These are phyloP conservation scores for Eptatretus burgeri DNA, from an alignment of 2,113 vertebrate species.

Conservation along the genomic window DNA sequence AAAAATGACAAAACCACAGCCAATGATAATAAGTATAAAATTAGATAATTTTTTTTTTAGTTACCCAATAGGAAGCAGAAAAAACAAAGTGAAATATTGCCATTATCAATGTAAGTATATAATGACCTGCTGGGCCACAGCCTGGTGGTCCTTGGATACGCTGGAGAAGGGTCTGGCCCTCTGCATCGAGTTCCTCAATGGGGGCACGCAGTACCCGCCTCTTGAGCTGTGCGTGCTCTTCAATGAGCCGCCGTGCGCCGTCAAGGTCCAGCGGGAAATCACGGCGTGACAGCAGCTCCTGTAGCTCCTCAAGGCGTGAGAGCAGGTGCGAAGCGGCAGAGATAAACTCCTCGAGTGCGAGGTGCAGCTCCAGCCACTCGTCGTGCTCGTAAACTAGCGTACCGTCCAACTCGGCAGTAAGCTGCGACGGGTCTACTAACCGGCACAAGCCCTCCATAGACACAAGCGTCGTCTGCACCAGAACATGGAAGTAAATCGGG, in stretches of 20 bases:
- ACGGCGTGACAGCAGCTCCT: constrained; percentile 65
- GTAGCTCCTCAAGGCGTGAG: constrained; percentile 63
- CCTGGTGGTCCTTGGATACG: constrained; percentile 36
- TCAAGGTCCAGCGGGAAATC: constrained; percentile 74
- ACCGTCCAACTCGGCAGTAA: constrained; percentile 83
- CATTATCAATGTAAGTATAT: no score
- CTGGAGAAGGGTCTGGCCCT: constrained; percentile 69
- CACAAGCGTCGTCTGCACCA: constrained; percentile 65
- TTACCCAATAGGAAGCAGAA: no score
- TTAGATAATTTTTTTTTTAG: no score
- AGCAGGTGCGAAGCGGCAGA: constrained; percentile 57
- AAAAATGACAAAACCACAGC: no score
- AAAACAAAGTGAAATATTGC: no score
- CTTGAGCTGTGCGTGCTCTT: constrained; percentile 62
- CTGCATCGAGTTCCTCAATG: constrained; percentile 61
- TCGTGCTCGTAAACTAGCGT: constrained; percentile 92
- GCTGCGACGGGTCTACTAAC: constrained; percentile 81
- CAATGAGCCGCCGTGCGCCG: constrained; percentile 57
- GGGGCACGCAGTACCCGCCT: constrained; percentile 79
- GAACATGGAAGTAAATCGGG: no score
- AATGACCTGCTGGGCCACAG: no score
- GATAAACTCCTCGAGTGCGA: constrained; percentile 71
- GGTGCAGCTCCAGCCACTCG: constrained; percentile 78
- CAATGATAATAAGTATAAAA: no score
- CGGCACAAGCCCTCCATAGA: constrained; percentile 93